Evolutionary conservation across 2,888 invertebrate species (phyloP).

Genomic region (Blomia tropicalis): DNA sequence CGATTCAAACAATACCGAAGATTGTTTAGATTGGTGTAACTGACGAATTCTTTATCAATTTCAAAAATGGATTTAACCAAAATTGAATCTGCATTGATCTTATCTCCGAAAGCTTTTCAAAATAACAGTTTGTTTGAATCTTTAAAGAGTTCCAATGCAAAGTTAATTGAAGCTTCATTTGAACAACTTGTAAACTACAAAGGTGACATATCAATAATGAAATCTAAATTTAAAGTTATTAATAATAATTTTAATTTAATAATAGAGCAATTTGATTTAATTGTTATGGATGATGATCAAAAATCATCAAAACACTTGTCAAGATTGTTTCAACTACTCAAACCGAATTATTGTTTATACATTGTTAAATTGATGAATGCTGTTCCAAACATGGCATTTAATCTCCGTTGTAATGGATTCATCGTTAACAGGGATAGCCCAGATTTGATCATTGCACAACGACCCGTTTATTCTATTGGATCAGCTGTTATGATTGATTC

Average conservation of each 20-base stretch:
- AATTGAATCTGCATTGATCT: not conserved
- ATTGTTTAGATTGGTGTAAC: no score
- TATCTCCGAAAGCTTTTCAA: not conserved
- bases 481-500: conserved; percentile 35
- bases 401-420: conserved; percentile 51
- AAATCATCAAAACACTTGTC: not conserved
- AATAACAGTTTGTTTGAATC: not conserved
- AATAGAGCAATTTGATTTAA: not conserved
- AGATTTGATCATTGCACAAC: conserved; percentile 38
- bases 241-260: not conserved
- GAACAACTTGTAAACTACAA: not conserved
- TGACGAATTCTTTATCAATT: no score
- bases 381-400: conserved; percentile 15
- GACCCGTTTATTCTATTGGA: conserved; percentile 52
- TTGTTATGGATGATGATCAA: not conserved
- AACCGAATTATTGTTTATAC: conserved; percentile 15
- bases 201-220: not conserved
- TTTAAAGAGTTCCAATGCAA: not conserved
- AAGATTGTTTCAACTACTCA: conserved; percentile 9
- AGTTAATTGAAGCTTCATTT: not conserved
- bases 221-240: not conserved
- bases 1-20: no score
- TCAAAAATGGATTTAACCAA: not conserved
- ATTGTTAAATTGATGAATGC: conserved; percentile 6
- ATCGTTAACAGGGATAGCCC: conserved; percentile 34